Base-by-base conservation (phyloP, 2,888 invertebrate genomes). In the Phorcus lineatus region DNA sequence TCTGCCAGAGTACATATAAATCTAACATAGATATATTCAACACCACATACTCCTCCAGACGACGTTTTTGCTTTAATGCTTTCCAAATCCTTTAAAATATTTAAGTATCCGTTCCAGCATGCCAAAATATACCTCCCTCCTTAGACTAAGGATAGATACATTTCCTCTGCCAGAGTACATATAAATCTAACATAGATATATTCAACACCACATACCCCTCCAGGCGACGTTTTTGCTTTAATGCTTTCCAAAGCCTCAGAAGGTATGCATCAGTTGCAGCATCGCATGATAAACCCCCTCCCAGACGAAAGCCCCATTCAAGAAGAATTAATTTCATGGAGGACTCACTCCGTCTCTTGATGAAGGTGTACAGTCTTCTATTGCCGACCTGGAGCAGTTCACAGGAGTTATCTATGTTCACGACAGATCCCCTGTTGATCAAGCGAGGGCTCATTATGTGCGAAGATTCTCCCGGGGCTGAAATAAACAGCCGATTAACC, bases 381-480 rank as follows among this genome's bases (percentile, higher is more conserved):
- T 81, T 79, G 7, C 74, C 78, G 3, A 76, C 81, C 9, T 80
- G 76, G 52, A 84, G 62, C 28, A 84, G 52, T 57, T 83, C 84
- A 77, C 87, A 88, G 7, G 86, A 86, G 57, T 82, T 81, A 77
- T 86, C 84, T 28, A 88, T 81, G 17, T 84, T 80, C 16, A 80
- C 40, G 31, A 75, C 55, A 7, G 75, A 79, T 19, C 83, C 80
- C 19, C 77, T 78, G 6, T 83, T 83, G 55, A 86, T 47, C 19
- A 85, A 57, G 53, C 84, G 81, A 4, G 87, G 87, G 40, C 86
- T 85, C 77, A 88, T 79, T 54, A 88, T 76, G 36, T 86, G 83
- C 0, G 79, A 82, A 55, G 85, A 85, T 11, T 81, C 79, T 13
- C 86, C 86, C 22, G 79, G 83, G 17, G 57, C 87, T 87, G 82